Evolutionary conservation across 2,113 vertebrate species (phyloP), one percentile per base, ranked within the genome.

Genomic region (Ochotona princeps): DNA sequence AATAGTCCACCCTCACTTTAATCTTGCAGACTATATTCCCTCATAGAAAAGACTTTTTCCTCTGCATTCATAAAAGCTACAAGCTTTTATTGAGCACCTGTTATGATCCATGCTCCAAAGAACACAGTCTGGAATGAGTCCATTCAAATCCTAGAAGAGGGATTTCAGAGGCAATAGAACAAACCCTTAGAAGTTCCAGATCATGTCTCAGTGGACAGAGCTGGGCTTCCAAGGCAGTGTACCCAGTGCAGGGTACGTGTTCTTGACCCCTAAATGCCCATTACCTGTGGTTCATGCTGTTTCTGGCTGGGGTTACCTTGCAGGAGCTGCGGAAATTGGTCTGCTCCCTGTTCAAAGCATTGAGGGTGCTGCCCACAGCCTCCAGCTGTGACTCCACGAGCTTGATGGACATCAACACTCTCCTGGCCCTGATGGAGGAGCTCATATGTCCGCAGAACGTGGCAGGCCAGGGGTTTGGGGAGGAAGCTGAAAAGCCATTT

Each of bases 301-400:
- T 25, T 11, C 17, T 21, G 8, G 15, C 28, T 73, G 12, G 85
- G 54, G 30, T 28, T 72, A 23, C 91, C 82, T 94, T 67, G 89
- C 96, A 99, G 99, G 99, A 99, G 84, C 97, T 99, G 84, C 98
- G 98, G 97, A 98, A 98, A 97, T 98, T 99, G 78, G 98, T 98
- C 72, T 98, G 96, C 93, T 99, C 98, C 0, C 98, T 99, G 60
- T 98, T 98, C 63, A 99, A 98, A 96, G 98, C 96, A 82, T 97
- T 99, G 97, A 99, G 98, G 97, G 95, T 96, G 96, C 98, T 98
- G 3, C 61, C 98, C 12, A 98, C 98, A 35, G 87, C 95, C 92
- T 96, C 96, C 30, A 97, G 97, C 85, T 75, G 97, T 83, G 97
- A 97, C 67, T 96, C 97, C 23, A 96, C 97, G 65, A 98, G 98